Evolutionary conservation across 2,888 invertebrate genomes (phyloP).

Genomic region (Sinohyriopsis cumingii): DNA sequence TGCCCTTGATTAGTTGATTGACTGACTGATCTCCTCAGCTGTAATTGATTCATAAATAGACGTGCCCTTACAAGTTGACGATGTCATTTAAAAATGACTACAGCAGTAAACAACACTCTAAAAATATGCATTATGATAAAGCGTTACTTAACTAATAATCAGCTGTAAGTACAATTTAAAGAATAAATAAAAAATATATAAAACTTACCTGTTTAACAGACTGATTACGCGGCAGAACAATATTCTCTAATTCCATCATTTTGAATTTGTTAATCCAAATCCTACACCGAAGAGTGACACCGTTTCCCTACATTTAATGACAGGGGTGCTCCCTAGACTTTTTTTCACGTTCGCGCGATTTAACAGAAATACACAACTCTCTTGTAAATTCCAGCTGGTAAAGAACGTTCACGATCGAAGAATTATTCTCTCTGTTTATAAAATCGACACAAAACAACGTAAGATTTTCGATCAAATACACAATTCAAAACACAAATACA

Average conservation of each 20-base stretch:
- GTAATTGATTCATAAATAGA: slow-evolving; percentile 4
- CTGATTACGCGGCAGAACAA: slow-evolving; percentile 35
- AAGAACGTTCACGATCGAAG: background rate
- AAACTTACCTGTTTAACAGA: slow-evolving; percentile 44
- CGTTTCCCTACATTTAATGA: no score
- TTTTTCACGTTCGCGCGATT: background rate
- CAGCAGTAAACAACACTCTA: no score
- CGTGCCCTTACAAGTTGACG: no score
- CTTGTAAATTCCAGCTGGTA: slow-evolving; percentile 3
- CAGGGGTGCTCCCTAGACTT: background rate
- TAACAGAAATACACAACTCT: slow-evolving; percentile 3
- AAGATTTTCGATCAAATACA: no score
- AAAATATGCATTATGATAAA: no score
- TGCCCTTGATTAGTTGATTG: background rate
- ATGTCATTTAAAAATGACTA: no score
- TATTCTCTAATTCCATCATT: slow-evolving; percentile 54
- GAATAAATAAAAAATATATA: background rate
- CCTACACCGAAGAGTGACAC: no score
- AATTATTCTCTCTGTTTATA: no score
- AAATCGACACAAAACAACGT: no score
- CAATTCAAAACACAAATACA: no score
- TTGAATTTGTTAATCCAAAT: slow-evolving; percentile 14
- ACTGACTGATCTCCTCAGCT: background rate
- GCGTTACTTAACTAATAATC: no score
- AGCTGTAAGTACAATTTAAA: no score